These are phyloP conservation scores for Priocnemis perturbator DNA, from an alignment of 2,888 invertebrate species.

Conservation along the genomic window DNA sequence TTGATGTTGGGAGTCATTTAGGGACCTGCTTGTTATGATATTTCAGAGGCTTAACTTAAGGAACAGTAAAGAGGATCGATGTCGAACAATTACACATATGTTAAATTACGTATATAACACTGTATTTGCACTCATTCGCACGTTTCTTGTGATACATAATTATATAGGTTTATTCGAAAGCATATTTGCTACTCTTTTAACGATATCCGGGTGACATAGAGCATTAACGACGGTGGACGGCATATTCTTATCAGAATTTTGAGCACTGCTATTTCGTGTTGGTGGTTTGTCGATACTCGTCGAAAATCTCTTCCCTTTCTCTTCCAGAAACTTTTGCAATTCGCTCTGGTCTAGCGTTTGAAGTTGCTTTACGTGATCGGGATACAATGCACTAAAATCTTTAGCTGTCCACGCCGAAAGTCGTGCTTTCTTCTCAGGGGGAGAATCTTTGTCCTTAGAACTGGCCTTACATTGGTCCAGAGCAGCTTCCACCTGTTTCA, in stretches of 20 bases:
- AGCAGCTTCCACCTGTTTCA: constrained; percentile 55
- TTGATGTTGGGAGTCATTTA: no score
- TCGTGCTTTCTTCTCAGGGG: neutral
- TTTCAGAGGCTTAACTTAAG: no score
- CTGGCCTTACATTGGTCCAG: constrained; percentile 52
- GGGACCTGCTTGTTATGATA: no score
- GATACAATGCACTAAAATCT: constrained; percentile 54
- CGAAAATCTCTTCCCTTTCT: constrained; percentile 54
- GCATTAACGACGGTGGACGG: constrained; percentile 79
- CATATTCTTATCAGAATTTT: constrained; percentile 17
- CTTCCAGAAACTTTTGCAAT: constrained; percentile 50
- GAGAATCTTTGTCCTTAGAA: neutral
- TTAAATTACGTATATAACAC: no score
- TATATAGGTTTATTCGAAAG: constrained; percentile 23
- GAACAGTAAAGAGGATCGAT: no score
- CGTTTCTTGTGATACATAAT: neutral
- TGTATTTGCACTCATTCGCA: no score
- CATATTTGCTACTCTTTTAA: constrained; percentile 75
- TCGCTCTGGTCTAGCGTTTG: constrained; percentile 44
- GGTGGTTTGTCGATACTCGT: constrained; percentile 14
- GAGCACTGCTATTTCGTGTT: neutral
- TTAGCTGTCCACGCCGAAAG: constrained; percentile 43
- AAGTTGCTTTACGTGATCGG: constrained; percentile 45
- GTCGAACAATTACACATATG: no score
- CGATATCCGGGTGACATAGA: constrained; percentile 80